phyloP scores from a whole-genome alignment of 2,797 vertebrate genomes.

The Girardinus metallicus region DNA sequence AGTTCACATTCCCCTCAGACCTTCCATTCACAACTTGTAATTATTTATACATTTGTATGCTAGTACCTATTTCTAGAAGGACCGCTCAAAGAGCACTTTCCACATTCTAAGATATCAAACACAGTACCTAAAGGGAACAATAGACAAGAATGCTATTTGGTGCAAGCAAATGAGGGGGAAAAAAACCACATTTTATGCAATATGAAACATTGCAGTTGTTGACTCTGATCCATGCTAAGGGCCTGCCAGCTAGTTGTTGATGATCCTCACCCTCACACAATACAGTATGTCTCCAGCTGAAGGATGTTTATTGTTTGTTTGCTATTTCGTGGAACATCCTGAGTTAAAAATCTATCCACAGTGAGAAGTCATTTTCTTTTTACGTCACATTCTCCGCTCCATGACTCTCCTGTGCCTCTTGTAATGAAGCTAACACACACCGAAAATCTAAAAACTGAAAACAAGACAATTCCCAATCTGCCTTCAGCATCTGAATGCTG shows the following conservation, averaged over 20 bases:
- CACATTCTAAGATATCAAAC: conserved; percentile 58
- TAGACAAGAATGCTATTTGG: conserved; percentile 34
- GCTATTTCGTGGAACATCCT: not conserved
- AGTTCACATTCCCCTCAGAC: conserved; percentile 78
- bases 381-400: conserved; percentile 5
- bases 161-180: conserved; percentile 5
- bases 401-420: conserved; percentile 15
- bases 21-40: conserved; percentile 74
- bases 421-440: conserved; percentile 36
- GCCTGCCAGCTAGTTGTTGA: conserved; percentile 14
- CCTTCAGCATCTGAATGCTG: conserved; percentile 46
- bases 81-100: conserved; percentile 72
- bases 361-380: conserved; percentile 36
- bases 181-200: not conserved
- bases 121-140: conserved; percentile 42
- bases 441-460: conserved; percentile 37
- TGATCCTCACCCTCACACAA: conserved; percentile 17
- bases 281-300: conserved; percentile 33
- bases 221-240: conserved; percentile 31
- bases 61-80: conserved; percentile 81
- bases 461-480: conserved; percentile 36
- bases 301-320: conserved; percentile 14
- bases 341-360: conserved; percentile 13
- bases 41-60: conserved; percentile 80
- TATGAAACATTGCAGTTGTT: conserved; percentile 15